These are phyloP conservation scores for Candoia aspera DNA, from an alignment of 2,113 vertebrate species.

Conservation along the genomic window DNA sequence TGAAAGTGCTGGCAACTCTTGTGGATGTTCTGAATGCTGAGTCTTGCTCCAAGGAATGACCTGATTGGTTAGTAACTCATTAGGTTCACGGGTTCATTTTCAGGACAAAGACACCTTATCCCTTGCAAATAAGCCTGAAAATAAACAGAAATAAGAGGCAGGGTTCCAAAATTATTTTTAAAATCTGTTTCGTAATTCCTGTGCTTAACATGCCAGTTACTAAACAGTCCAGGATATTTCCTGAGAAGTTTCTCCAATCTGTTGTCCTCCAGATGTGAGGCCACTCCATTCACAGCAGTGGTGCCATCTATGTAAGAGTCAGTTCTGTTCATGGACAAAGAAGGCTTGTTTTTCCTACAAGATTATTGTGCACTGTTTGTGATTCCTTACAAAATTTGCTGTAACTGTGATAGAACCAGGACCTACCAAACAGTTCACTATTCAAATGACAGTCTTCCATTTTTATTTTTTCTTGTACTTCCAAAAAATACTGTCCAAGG, in stretches of 20 bases:
- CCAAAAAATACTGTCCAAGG: background rate
- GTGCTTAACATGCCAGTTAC: slow-evolving; percentile 4
- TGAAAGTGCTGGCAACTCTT: background rate
- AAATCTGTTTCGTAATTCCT: slow-evolving; percentile 48
- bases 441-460: background rate
- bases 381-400: background rate
- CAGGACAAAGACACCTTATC: slow-evolving; percentile 37
- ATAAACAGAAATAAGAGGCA: slow-evolving; percentile 50
- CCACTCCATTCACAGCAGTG: background rate
- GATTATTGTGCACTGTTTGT: background rate
- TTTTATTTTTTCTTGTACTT: background rate
- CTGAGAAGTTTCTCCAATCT: background rate
- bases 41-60: slow-evolving; percentile 29
- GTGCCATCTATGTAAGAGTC: slow-evolving; percentile 36
- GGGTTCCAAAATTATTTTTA: slow-evolving; percentile 59
- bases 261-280: background rate
- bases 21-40: background rate
- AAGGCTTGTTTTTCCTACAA: background rate
- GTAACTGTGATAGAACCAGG: background rate
- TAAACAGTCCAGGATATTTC: slow-evolving; percentile 25
- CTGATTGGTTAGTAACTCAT: slow-evolving; percentile 26
- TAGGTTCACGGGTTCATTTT: slow-evolving; percentile 46
- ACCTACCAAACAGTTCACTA: background rate
- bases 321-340: background rate
- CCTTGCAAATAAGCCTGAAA: slow-evolving; percentile 46